Base-by-base conservation (phyloP, 1,140 invertebrate genomes). In the Chironomus tepperi region DNA sequence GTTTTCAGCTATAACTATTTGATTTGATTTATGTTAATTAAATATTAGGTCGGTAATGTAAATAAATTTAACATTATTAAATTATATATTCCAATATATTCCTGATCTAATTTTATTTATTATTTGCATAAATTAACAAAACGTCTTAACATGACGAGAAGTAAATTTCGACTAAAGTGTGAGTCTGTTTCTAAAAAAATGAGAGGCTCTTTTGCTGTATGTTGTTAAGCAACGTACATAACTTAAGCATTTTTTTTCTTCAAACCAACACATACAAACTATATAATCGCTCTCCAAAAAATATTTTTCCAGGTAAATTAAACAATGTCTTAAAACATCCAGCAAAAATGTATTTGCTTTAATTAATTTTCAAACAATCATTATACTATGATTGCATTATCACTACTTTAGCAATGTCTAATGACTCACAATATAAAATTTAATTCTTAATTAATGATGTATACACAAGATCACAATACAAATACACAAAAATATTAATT, bases 101-200 rank as follows among this genome's bases (percentile, higher is more conserved):
- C 47, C 47, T 12, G 12, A 15, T 57, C 12, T n/a, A 15, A 15
- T n/a, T n/a, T 57, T 15, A 57, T 57, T 57, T 57, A n/a, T n/a
- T n/a, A 47, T 15, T 57, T n/a, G 47, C 47, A 57, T 34, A 34
- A 34, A 34, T 34, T 34, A 57, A n/a, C 47, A 12, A 5, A 57
- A 57, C 47, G 47, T 57, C 47, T 57, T 57, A 57, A 57, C 47
- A 57, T 57, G 12, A 57, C 47, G 47, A 57, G 47, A 57, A 57
- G n/a, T 0, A 12, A 57, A 57, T 57, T 15, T 57, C 47, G 47
- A 57, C 47, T 57, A n/a, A 57, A 57, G 24, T 57, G 47, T 57
- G 47, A 57, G 47, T 57, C 5, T 57, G n/a, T n/a, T 57, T n/a
- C 5, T 12, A 57, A n/a, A 57, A 57, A 57, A 57, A 57, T 57